Conservation (phyloP, 2,888 invertebrate genomes). For the Coelopa pilipes region DNA sequence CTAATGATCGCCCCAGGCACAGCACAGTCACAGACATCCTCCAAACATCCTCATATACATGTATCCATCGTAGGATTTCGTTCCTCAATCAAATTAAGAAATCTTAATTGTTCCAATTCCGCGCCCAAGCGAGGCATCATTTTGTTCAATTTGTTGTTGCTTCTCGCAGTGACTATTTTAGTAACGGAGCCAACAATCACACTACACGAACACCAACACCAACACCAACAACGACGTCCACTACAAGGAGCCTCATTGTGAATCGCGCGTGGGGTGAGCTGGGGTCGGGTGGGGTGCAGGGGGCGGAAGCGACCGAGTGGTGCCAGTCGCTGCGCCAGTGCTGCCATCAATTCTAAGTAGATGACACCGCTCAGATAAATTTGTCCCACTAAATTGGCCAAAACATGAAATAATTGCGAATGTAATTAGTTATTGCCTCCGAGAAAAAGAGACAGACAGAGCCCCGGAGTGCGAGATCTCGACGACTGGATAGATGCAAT, state of each 20-base stretch:
- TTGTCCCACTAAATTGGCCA: constrained; percentile 68
- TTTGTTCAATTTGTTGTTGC: constrained; percentile 40
- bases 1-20: no score
- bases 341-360: constrained; percentile 66
- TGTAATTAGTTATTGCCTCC: constrained; percentile 68
- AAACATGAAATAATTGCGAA: constrained; percentile 69
- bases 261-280: constrained; percentile 33
- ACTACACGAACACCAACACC: constrained; percentile 1
- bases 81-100: constrained; percentile 46
- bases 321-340: constrained; percentile 32
- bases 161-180: constrained; percentile 28
- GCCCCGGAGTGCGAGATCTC: not conserved
- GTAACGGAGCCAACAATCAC: not conserved
- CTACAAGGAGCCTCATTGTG: constrained; percentile 45
- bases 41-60: no score
- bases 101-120: constrained; percentile 51
- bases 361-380: constrained; percentile 68
- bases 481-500: no score
- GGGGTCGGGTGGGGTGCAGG: constrained; percentile 36
- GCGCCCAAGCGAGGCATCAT: constrained; percentile 39
- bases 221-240: constrained; percentile 34
- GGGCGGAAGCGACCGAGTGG: constrained; percentile 29
- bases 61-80: not conserved
- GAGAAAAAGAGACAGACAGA: constrained; percentile 22
- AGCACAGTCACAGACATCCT: no score